Conservation (phyloP, 2,888 invertebrate genomes). For the Synanthedon formicaeformis region DNA sequence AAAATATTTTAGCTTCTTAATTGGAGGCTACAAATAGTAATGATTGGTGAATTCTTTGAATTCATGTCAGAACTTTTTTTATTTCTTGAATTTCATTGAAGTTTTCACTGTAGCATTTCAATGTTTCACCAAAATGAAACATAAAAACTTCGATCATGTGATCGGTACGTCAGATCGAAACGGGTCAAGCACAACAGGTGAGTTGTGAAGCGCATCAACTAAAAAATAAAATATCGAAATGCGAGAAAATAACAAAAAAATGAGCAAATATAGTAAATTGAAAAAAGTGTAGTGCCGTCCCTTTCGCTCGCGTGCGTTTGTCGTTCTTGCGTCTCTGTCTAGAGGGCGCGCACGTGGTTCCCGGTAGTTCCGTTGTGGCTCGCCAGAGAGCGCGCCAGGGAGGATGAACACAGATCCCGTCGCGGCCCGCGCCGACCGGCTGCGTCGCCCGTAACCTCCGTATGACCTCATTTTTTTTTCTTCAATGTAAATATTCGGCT, state of each 20-base stretch:
- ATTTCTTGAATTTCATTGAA: no score
- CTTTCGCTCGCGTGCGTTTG: conserved; percentile 16
- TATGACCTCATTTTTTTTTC: conserved; percentile 69
- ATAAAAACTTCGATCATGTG: conserved; percentile 59
- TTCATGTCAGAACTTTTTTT: no score
- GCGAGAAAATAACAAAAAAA: conserved; percentile 69
- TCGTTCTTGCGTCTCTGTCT: conserved; percentile 35
- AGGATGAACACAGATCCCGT: conserved; percentile 52
- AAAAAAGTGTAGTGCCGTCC: conserved; percentile 55
- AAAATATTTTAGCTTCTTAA: no score
- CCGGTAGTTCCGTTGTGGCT: conserved; percentile 31
- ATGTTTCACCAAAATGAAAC: no score
- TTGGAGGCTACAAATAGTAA: no score
- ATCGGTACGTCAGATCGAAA: conserved; percentile 59
- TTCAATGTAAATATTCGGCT: conserved; percentile 70
- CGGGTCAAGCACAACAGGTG: conserved; percentile 71
- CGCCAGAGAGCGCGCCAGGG: conserved; percentile 18
- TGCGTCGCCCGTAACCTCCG: conserved; percentile 68
- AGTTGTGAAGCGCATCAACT: conserved; percentile 66
- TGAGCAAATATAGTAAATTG: conserved; percentile 67
- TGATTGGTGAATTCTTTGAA: no score
- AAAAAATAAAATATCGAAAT: conserved; percentile 72
- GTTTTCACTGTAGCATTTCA: no score
- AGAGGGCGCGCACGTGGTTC: conserved; percentile 60
- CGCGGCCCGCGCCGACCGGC: conserved; percentile 67